Base-by-base conservation (phyloP, 1,140 invertebrate genomes). In the Proctacanthus coquilletti region DNA sequence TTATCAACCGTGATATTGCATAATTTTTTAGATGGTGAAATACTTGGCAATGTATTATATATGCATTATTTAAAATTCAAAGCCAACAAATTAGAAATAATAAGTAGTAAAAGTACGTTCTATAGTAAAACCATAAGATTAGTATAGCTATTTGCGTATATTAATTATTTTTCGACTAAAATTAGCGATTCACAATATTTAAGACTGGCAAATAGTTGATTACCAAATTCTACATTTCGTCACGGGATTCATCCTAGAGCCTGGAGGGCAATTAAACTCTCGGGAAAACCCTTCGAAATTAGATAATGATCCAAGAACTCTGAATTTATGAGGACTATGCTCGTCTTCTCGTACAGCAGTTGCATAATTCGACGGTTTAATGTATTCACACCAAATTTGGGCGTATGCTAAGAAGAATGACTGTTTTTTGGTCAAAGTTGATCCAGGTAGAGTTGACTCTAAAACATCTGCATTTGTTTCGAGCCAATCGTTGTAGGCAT, bases 331-430 rank as follows among this genome's bases (percentile, higher is more conserved):
- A 9, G 63, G 61, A 20, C 62, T 63, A 42, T 66, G 58, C 29
- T 48, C 56, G 34, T 68, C 68, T 60, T 62, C 29, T 53, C 44
- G 10, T 57, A 42, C 23, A 51, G 21, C 36, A 51, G 51, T 34
- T 45, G 32, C 30, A 60, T 39, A 21, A 64, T 60, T 56, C 72
- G 65, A 8, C 13, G 23, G 23, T 27, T 13, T 8, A 27, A 13
- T 27, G 23, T 27, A 27, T 27, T 13, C 23, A 13, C 23, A 27
- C 23, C 23, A 27, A 27, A 27, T 8, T 13, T 5, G 78, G 76
- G 19, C 63, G 92, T 1, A 84, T 94, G 29, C 94, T 93, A 10
- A 4, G 30, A 27, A 29, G 15, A 25, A 17, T n/a, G n/a, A n/a
- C n/a, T n/a, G n/a, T n/a, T n/a, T n/a, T n/a, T n/a, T n/a, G n/a